Evolutionary conservation across 1,140 invertebrate species (phyloP), one percentile per base, ranked within the genome.

Genomic region (Pogonognathellus flavescens): DNA sequence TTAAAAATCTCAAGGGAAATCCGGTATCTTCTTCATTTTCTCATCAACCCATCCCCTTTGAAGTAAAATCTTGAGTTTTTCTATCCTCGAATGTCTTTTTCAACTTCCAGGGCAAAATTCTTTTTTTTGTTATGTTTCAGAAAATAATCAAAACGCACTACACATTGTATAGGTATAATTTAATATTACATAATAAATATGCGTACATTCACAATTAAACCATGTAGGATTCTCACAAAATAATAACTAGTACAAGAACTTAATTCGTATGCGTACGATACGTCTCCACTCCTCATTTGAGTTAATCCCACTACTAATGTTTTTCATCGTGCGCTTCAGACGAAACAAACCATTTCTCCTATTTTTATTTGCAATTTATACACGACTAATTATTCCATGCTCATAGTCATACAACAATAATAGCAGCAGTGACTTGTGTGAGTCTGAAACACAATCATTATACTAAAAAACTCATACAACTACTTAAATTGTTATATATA

Each of bases 1-100:
- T n/a, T 6, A 66, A 25, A 66, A 31, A 55, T 14, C 53, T 31
- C 62, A 66, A 14, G 25, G 62, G 62, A 66, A 66, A 66, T 66
- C 62, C 62, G 62, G 20, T 41, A 6, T 41, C 20, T 66, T 66
- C 62, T 62, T 31, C 60, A 11, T 66, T 25, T 13, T 14, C 11
- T 55, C 11, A 5, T 55, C 2, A 55, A 16, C 22, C 3, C 22
- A 66, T 9, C 10, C 11, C 1, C 53, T 55, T 55, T 10, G 1
- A 11, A 55, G 1, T 55, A 55, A 16, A 55, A 14, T 55, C 53
- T 16, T 16, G 1, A 16, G 16, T 10, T 55, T 55, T 55, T 55
- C 10, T 16, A 11, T 16, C 53, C 53, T 2, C 1, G 53, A 55
- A 10, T 14, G 11, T 1, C 9, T 55, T 16, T 55, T 55, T 55